Conservation (phyloP, 2,113 vertebrate species). For the Alethe diademata region DNA sequence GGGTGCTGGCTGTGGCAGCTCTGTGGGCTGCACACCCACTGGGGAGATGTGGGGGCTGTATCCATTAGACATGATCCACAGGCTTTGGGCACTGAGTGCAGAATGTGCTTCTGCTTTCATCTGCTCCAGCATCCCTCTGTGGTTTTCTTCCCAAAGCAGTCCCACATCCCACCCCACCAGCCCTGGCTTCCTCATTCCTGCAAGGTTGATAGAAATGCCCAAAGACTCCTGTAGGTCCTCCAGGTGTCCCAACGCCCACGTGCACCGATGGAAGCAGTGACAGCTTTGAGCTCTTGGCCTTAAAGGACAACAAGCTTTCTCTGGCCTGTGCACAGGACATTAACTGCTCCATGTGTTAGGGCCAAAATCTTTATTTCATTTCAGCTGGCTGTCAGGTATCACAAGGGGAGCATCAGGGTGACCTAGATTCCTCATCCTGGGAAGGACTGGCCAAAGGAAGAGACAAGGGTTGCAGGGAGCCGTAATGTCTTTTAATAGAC, state of each 20-base stretch:
- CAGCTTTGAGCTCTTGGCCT: background rate
- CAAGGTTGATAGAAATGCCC: background rate
- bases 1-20: background rate
- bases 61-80: accelerated
- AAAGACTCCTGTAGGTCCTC: background rate
- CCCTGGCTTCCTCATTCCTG: background rate
- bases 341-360: background rate
- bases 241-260: background rate
- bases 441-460: background rate
- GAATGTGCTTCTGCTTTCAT: background rate
- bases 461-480: background rate
- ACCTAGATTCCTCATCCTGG: background rate
- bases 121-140: accelerated
- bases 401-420: background rate
- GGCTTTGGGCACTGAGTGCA: background rate
- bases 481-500: background rate
- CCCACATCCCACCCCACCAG: background rate
- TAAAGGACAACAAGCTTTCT: background rate
- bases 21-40: accelerated
- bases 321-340: background rate
- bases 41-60: background rate
- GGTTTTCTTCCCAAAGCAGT: background rate
- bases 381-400: background rate
- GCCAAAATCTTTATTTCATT: background rate
- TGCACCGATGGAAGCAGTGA: background rate